Base-by-base conservation (phyloP, 1,140 invertebrate species). In the Bemisia tabaci region DNA sequence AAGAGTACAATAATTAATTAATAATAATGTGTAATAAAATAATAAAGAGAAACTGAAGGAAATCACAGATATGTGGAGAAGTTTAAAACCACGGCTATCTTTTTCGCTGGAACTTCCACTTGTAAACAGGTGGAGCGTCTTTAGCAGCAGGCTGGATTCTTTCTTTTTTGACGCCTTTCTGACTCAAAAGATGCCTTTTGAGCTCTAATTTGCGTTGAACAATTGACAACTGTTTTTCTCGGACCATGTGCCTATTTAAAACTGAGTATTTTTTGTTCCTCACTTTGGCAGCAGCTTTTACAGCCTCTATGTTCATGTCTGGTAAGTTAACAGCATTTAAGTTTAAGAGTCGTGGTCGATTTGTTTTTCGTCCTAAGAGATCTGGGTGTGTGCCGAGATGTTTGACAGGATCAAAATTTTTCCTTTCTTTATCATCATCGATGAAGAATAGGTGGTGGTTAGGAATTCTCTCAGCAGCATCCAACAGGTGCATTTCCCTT, bases 381-480 rank as follows among this genome's bases (percentile, higher is more conserved):
- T 81, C 77, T 0, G 88, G 87, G 76, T 91, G 87, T 0, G 90
- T 93, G 69, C 89, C 82, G 1, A 95, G 76, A 61, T 82, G 81
- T 68, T 90, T 83, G 0, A 83, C 85, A 9, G 91, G 71, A 75
- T 90, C 87, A 79, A 91, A 89, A 12, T 81, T 79, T 71, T 84
- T 84, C 0, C 74, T 75, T 74, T 87, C 82, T 64, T 84, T 79
- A 60, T 85, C 81, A 65, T 80, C 75, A 65, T 95, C 88, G 0
- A 91, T 82, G 77, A 95, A 97, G 74, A 92, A 88, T 48, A 80
- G 84, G 71, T 95, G 94, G 26, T 83, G 85, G 77, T 95, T 95
- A 48, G 80, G 77, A 1, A 80, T 80, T 59, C 82, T 76, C 67
- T 87, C 84, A 1, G 82, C 82, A 39, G 81, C 79, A 75, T 94